Percentiles rank a stretch among this genome's conserved stretches.
phyloP scores from a whole-genome alignment of 2,797 vertebrate genomes.

The Echiichthys vipera region DNA sequence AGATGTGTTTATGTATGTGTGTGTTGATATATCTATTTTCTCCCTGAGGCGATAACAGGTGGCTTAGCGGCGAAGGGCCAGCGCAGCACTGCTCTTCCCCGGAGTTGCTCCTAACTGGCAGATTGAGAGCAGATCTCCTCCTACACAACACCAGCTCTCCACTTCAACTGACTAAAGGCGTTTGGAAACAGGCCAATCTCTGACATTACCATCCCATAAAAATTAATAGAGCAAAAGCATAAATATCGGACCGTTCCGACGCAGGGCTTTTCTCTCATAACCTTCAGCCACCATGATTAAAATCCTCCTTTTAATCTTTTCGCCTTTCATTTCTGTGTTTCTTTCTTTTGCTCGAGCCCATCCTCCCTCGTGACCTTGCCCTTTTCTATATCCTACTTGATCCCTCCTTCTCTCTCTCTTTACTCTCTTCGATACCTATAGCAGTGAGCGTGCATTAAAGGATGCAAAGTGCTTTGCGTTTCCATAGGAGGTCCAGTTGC shows the following conservation, averaged over 20 bases:
- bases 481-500: constrained; percentile 63
- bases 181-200: constrained; percentile 52
- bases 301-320: constrained; percentile 8
- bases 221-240: constrained; percentile 22
- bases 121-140: constrained; percentile 71
- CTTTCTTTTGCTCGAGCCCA: constrained; percentile 24
- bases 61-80: constrained; percentile 56
- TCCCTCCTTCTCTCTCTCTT: constrained; percentile 33
- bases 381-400: constrained; percentile 46
- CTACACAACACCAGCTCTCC: constrained; percentile 59
- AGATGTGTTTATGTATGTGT: constrained; percentile 20
- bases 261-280: not conserved
- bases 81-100: constrained; percentile 58
- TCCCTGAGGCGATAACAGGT: constrained; percentile 78
- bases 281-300: constrained; percentile 1
- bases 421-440: constrained; percentile 42
- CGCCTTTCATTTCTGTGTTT: not conserved
- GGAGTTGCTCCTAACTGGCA: constrained; percentile 69
- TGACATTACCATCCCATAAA: constrained; percentile 31
- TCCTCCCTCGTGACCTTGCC: constrained; percentile 71
- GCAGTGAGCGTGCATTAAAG: constrained; percentile 58
- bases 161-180: constrained; percentile 46
- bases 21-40: constrained; percentile 28
- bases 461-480: constrained; percentile 61
- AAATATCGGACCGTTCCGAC: constrained; percentile 18